phyloP scores from a whole-genome alignment of 2,888 invertebrate species.

The Dynastes grantii region DNA sequence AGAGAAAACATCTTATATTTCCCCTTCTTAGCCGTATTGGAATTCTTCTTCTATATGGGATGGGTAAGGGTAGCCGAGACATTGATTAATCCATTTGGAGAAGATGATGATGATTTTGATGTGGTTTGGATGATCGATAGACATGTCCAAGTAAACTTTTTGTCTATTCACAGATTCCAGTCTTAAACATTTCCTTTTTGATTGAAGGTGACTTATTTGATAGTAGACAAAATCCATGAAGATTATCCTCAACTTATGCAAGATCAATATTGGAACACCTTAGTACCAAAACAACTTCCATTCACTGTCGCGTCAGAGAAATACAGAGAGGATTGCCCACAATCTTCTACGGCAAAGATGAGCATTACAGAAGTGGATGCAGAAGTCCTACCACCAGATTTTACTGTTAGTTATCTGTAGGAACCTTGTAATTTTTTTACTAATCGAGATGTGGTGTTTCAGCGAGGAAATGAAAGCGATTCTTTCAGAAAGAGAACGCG shows the following conservation, averaged over 20 bases:
- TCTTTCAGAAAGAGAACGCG: conserved; percentile 37
- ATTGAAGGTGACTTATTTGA: conserved; percentile 85
- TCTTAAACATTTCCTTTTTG: conserved; percentile 56
- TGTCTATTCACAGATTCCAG: background rate
- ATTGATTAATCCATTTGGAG: conserved; percentile 91
- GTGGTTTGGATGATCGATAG: conserved; percentile 94
- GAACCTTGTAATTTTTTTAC: background rate
- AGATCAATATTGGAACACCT: conserved; percentile 89
- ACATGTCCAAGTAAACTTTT: conserved; percentile 79
- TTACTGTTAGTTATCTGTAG: conserved; percentile 3
- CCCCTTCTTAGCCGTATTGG: conserved; percentile 89
- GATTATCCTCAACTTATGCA: conserved; percentile 88
- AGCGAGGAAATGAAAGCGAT: conserved; percentile 28
- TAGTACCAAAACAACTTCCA: conserved; percentile 77
- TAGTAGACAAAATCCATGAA: conserved; percentile 94
- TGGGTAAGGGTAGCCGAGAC: conserved; percentile 94
- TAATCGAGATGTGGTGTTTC: conserved; percentile 23
- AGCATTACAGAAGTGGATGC: conserved; percentile 80
- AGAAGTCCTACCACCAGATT: conserved; percentile 61
- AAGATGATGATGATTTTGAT: conserved; percentile 93
- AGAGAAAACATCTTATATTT: conserved; percentile 81
- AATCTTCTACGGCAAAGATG: conserved; percentile 87
- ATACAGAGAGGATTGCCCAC: conserved; percentile 86
- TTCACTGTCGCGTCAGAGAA: conserved; percentile 89
- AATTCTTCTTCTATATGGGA: conserved; percentile 91